Conservation (phyloP, 2,888 invertebrate species). For the Machimus rusticus region DNA sequence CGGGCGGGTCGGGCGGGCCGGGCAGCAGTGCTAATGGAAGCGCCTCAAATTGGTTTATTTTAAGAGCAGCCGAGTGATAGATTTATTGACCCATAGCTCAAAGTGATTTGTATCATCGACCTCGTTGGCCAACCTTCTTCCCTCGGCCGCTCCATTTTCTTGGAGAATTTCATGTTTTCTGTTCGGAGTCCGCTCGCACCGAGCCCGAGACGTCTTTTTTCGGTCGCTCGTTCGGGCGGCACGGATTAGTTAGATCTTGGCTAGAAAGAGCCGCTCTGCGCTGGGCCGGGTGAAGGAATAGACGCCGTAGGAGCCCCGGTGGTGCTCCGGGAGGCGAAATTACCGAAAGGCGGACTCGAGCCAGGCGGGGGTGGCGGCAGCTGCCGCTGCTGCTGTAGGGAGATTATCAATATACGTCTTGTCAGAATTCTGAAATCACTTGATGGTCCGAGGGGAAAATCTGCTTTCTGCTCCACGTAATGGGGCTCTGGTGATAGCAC, state of each 20-base stretch:
- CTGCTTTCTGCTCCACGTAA: constrained; percentile 12
- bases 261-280: background rate
- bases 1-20: background rate
- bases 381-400: background rate
- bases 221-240: background rate
- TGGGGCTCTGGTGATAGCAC: background rate
- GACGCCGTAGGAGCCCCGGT: background rate
- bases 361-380: background rate
- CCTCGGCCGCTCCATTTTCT: constrained; percentile 6
- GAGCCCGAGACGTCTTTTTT: background rate
- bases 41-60: constrained; percentile 46
- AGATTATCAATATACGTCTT: constrained; percentile 27
- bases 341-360: background rate
- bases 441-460: constrained; percentile 23
- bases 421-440: constrained; percentile 36
- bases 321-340: background rate
- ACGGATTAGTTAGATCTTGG: background rate
- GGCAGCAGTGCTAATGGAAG: constrained; percentile 34
- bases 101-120: constrained; percentile 46
- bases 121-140: constrained; percentile 31
- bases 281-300: background rate
- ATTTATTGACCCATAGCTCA: constrained; percentile 47
- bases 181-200: background rate
- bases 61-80: constrained; percentile 45
- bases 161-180: constrained; percentile 7